Percentiles rank a stretch among this genome's conserved stretches.
Conservation (phyloP, 2,888 invertebrate species). For the Sinopyrophorus schimmeli region DNA sequence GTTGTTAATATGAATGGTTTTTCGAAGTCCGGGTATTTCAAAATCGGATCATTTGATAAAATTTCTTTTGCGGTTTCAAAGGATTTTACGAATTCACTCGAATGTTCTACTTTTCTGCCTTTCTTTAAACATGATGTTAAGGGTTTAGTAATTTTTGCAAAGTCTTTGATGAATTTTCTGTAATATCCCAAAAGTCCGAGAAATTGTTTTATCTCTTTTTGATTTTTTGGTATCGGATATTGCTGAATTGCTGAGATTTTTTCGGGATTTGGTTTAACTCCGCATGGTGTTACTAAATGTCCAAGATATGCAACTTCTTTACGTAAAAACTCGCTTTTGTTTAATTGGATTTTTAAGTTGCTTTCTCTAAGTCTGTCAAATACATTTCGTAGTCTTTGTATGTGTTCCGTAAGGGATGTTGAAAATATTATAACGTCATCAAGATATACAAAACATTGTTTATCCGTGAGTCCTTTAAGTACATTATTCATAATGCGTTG, state of each 20-base stretch:
- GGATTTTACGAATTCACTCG: constrained; percentile 3
- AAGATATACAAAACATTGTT: constrained; percentile 6
- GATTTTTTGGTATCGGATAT: constrained; percentile 6
- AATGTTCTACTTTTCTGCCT: constrained; percentile 6
- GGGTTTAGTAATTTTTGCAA: constrained; percentile 7
- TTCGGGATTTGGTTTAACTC: constrained; percentile 8
- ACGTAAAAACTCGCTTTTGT: constrained; percentile 9
- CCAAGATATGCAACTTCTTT: constrained; percentile 5
- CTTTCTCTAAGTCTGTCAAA: constrained; percentile 9
- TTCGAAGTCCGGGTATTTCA: constrained; percentile 29
- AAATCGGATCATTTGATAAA: constrained; percentile 21
- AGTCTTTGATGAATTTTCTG: constrained; percentile 5
- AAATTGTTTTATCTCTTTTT: constrained; percentile 11
- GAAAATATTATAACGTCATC: constrained; percentile 9
- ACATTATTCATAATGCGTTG: constrained; percentile 1
- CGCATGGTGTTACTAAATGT: constrained; percentile 2
- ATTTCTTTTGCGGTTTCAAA: constrained; percentile 6
- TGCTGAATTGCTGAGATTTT: constrained; percentile 7
- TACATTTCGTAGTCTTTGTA: constrained; percentile 1
- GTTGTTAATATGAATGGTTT: constrained; percentile 30
- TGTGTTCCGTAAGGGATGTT: constrained; percentile 3
- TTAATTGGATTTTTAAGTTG: constrained; percentile 5
- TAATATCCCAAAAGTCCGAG: constrained; percentile 12
- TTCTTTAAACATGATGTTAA: constrained; percentile 13
- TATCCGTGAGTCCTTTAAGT: background rate